Evolutionary conservation across 2,113 vertebrate species (phyloP).

Genomic region (Phoxinus phoxinus): DNA sequence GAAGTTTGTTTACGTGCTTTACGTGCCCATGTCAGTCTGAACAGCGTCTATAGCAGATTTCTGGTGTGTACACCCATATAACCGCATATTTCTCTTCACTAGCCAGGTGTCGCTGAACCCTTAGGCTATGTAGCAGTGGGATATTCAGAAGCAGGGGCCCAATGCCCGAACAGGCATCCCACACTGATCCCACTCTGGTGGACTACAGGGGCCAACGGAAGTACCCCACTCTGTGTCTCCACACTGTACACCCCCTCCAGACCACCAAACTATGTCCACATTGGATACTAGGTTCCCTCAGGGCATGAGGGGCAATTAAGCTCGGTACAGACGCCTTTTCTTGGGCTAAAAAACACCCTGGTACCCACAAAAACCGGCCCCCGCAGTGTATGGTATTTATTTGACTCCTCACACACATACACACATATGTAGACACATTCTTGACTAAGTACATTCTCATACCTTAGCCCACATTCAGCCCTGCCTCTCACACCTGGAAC

Average conservation of each 20-base stretch:
- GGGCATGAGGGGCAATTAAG: conserved; percentile 60
- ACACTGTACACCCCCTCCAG: conserved; percentile 58
- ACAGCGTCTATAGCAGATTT: neutral
- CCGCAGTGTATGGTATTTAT: conserved; percentile 61
- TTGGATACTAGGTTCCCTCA: conserved; percentile 53
- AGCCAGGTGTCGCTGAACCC: conserved; percentile 48
- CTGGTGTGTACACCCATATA: conserved; percentile 8
- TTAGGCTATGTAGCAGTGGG: conserved; percentile 42
- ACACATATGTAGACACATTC: conserved; percentile 53
- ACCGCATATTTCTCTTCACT: conserved; percentile 36
- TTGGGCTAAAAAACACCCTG: conserved; percentile 52
- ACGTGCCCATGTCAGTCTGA: neutral
- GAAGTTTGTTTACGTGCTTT: no score
- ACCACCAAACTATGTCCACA: conserved; percentile 55
- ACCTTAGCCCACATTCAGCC: conserved; percentile 50
- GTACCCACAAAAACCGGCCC: conserved; percentile 57
- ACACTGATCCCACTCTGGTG: conserved; percentile 38
- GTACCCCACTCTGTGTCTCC: conserved; percentile 43
- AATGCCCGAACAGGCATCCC: conserved; percentile 42
- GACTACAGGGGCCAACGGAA: conserved; percentile 47
- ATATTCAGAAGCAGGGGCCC: conserved; percentile 41
- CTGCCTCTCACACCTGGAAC: conserved; percentile 65
- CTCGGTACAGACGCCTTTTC: conserved; percentile 55
- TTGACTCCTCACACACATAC: conserved; percentile 53
- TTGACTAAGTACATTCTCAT: conserved; percentile 63